These are phyloP conservation scores for Perognathus longimembris DNA, from an alignment of 2,113 vertebrate species.

Conservation along the genomic window DNA sequence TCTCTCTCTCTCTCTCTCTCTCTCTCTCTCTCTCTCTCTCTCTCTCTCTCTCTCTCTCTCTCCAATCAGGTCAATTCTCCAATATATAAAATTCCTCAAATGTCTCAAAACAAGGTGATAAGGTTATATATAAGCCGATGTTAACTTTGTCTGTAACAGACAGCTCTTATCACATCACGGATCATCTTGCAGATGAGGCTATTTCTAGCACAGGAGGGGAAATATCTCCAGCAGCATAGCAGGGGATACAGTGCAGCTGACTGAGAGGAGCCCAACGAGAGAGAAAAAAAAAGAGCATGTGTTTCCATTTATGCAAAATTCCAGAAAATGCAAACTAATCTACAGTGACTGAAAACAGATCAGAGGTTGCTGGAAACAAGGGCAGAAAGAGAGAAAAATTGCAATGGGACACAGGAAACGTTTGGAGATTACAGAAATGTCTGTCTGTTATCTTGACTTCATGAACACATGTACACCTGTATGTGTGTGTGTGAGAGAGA, in stretches of 20 bases:
- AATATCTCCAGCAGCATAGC: background rate
- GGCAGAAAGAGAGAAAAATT: background rate
- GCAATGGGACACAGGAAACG: background rate
- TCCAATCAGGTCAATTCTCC: background rate
- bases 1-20: too few relatives aligned
- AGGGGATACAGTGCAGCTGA: background rate
- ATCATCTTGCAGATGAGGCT: background rate
- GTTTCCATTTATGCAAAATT: background rate
- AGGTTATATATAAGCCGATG: background rate
- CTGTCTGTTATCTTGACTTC: background rate
- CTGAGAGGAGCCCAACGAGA: background rate
- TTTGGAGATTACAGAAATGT: background rate
- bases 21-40: too few relatives aligned
- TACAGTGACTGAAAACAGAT: background rate
- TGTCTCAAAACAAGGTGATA: constrained; percentile 39
- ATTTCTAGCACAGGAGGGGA: background rate
- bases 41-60: too few relatives aligned
- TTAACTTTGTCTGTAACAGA: background rate
- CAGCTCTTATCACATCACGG: background rate
- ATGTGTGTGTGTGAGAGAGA: background rate
- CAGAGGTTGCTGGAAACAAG: background rate
- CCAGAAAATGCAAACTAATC: background rate
- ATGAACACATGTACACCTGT: background rate
- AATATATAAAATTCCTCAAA: background rate
- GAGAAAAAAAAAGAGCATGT: fast-evolving